Evolutionary conservation across 2,888 invertebrate genomes (phyloP).

Genomic region (Chrysopilus asiliformis): DNA sequence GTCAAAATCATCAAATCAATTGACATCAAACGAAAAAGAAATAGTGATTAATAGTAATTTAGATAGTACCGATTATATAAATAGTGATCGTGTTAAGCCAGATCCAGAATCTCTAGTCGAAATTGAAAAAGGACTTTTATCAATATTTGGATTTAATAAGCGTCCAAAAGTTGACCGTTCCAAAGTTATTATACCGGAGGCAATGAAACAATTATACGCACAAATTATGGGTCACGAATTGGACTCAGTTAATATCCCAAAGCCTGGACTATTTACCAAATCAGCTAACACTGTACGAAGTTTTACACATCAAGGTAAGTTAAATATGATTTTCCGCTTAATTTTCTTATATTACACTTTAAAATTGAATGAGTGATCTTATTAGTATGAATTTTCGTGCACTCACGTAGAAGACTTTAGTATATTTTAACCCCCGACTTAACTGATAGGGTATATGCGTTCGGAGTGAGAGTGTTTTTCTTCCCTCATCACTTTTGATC

Average conservation of each 20-base stretch:
- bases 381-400: too few relatives aligned
- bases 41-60: constrained; percentile 7
- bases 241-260: constrained; percentile 51
- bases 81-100: constrained; percentile 20
- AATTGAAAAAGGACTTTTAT: constrained; percentile 35
- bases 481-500: too few relatives aligned
- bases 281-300: constrained; percentile 76
- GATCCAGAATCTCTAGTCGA: constrained; percentile 37
- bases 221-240: constrained; percentile 49
- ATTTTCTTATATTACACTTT: too few relatives aligned
- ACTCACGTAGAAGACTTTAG: too few relatives aligned
- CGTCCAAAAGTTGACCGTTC: constrained; percentile 36
- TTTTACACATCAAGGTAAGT: constrained; percentile 65
- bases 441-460: too few relatives aligned
- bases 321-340: too few relatives aligned
- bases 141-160: constrained; percentile 35
- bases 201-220: constrained; percentile 66
- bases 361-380: too few relatives aligned
- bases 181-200: constrained; percentile 52
- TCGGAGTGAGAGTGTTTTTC: too few relatives aligned
- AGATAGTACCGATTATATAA: constrained; percentile 7
- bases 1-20: constrained; percentile 1
- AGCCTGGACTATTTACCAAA: constrained; percentile 52
- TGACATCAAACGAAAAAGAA: constrained; percentile 3
- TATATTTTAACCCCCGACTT: too few relatives aligned